Evolutionary conservation across 2,113 vertebrate genomes (phyloP).

Genomic region (Megaceryle torquata): DNA sequence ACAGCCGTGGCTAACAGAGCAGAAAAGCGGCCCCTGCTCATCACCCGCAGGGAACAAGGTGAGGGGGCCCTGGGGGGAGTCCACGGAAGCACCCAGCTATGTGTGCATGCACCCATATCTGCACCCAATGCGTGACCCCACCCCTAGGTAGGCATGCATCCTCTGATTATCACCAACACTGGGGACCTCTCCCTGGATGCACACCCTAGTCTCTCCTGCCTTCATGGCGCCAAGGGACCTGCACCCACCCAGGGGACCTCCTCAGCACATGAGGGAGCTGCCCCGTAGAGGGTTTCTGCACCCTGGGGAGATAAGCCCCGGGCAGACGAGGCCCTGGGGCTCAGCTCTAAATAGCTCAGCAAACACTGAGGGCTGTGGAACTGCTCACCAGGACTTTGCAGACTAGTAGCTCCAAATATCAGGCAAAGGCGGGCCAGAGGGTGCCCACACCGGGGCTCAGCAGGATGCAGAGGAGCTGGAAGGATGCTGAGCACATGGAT

Average conservation of each 20-base stretch:
- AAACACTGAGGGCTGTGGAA: background rate
- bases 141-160: accelerated
- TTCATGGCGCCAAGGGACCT: background rate
- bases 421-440: background rate
- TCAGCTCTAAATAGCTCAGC: accelerated
- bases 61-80: background rate
- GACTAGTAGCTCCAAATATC: background rate
- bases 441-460: too few species aligned
- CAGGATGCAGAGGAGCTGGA: background rate
- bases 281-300: background rate
- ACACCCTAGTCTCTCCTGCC: accelerated
- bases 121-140: accelerated
- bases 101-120: accelerated
- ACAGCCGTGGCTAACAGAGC: constrained; percentile 41
- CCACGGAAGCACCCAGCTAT: background rate
- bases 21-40: constrained; percentile 16
- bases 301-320: background rate
- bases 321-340: background rate
- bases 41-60: background rate
- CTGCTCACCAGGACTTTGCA: accelerated
- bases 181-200: background rate
- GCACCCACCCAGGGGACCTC: accelerated
- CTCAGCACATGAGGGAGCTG: background rate
- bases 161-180: background rate
- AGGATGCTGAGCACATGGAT: accelerated